These are phyloP conservation scores for Etheostoma spectabile DNA, from an alignment of 2,113 vertebrate genomes.

Conservation along the genomic window DNA sequence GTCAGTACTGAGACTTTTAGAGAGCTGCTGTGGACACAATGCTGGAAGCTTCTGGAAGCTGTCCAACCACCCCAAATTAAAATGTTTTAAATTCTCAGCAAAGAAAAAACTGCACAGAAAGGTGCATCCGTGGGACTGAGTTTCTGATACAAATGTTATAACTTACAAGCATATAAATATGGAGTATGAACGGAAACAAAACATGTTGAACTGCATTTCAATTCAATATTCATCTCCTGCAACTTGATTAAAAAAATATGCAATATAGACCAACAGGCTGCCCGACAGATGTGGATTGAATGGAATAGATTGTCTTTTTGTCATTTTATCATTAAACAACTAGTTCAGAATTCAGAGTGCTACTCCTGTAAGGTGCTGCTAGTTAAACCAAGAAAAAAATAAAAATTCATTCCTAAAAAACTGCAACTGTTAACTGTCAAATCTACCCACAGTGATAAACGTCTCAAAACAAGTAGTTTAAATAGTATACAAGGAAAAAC, in stretches of 20 bases:
- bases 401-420: no score
- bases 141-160: neutral
- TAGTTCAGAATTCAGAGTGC: no score
- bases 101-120: neutral
- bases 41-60: constrained; percentile 40
- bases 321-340: no score
- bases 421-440: neutral
- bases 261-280: neutral
- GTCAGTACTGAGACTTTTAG: neutral
- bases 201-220: neutral
- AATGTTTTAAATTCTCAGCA: neutral
- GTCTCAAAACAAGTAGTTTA: neutral
- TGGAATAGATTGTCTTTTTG: no score
- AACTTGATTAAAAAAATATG: neutral
- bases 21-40: neutral
- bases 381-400: no score
- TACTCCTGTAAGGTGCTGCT: no score
- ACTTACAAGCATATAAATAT: neutral
- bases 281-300: neutral
- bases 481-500: neutral
- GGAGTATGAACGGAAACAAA: neutral
- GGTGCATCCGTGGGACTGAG: neutral
- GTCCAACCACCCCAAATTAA: constrained; percentile 5
- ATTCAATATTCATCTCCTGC: neutral
- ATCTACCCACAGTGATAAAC: neutral